Evolutionary conservation across 2,888 invertebrate genomes (phyloP), one percentile per base, ranked within the genome.

Genomic region (Polydesmus complanatus): DNA sequence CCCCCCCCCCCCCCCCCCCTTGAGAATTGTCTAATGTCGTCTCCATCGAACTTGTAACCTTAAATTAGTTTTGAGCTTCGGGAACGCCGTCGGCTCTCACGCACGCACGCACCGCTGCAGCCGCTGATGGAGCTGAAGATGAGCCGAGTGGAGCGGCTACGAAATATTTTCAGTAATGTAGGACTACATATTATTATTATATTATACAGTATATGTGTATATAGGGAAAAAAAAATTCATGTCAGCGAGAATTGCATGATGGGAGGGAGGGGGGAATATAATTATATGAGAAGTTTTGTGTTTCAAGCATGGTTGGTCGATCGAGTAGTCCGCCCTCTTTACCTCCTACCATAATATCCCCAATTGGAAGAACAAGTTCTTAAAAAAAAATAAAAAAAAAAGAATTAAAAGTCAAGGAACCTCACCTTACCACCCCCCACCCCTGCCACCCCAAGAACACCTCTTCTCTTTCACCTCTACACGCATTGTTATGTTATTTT

Each of bases 301-400:
- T 14, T 37, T 37, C 37, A 5, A 37, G 14, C 37, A 37, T 37
- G 37, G 8, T 37, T 37, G 37, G 37, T 14, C 14, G 5, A 14
- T 5, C 14, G 8, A 14, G 60, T n/a, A n/a, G n/a, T 68, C 71
- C 60, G 70, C 74, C 61, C 66, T 67, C 64, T 72, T 37, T 37
- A 37, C 37, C 37, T 37, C 37, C 37, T 37, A 37, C 37, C 37
- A 37, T 37, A 37, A 37, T 37, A 37, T 37, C 37, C 14, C 14
- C 37, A 37, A 37, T 37, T 37, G 37, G 14, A 37, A 37, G 37
- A 37, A 37, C 8, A 37, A 37, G 37, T 8, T 8, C 8, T 8
- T 8, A 37, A 14, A 37, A 37, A 37, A 37, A 37, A 37, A 37
- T 8, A 37, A 37, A 37, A 37, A 37, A 14, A 8, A 8, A 37